phyloP scores from a whole-genome alignment of 2,888 invertebrate species.

The Alcis repandata region DNA sequence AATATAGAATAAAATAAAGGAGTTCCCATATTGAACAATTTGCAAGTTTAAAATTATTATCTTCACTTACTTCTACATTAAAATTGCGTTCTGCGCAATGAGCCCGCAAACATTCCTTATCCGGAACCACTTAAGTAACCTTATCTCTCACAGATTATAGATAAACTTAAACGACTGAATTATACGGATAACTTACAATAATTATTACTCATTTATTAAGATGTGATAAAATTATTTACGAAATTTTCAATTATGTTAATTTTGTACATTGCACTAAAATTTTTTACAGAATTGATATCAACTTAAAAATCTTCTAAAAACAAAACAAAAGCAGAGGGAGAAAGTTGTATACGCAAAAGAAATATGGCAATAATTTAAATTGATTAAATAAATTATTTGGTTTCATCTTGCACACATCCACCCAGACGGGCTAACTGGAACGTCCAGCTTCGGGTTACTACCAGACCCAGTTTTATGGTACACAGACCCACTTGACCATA shows the following conservation, averaged over 20 bases:
- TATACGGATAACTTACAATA: background rate
- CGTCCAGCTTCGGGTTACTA: constrained; percentile 69
- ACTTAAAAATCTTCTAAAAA: too few species aligned
- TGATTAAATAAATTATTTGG: constrained; percentile 7
- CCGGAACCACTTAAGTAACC: constrained; percentile 1
- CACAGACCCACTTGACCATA: constrained; percentile 65
- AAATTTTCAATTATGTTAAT: too few species aligned
- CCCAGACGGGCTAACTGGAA: constrained; percentile 62
- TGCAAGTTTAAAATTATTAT: background rate
- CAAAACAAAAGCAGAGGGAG: too few species aligned
- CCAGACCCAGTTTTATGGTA: constrained; percentile 63
- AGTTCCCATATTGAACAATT: constrained; percentile 5
- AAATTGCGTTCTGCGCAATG: constrained; percentile 2
- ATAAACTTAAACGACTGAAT: constrained; percentile 11
- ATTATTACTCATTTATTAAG: background rate
- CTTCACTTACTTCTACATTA: too few species aligned
- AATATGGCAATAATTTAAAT: background rate
- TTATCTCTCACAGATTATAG: constrained; percentile 1
- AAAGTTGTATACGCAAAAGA: background rate
- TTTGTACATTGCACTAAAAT: too few species aligned
- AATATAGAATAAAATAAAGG: background rate
- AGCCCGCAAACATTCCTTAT: background rate
- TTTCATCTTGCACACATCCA: constrained; percentile 49
- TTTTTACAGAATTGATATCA: too few species aligned
- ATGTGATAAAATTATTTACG: too few species aligned